Evolutionary conservation across 2,888 invertebrate genomes (phyloP), one percentile per base, ranked within the genome.

Genomic region (Gonocerus acuteangulatus): DNA sequence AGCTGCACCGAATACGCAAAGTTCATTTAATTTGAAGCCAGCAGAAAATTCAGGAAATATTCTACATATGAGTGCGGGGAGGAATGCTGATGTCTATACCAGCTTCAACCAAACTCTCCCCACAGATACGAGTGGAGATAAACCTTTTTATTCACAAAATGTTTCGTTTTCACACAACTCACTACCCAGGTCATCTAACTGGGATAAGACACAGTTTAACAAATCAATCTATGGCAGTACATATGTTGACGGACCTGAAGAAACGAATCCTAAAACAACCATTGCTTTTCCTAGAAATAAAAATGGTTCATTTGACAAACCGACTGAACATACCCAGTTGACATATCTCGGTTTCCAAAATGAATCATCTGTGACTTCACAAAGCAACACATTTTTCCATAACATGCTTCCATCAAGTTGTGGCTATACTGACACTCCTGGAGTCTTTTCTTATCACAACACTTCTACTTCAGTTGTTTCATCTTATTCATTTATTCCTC

Each of bases 331-430:
- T 16, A 34, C 32, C n/a, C 51, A 51, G 32, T 6, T 48, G 1
- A 34, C 34, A 34, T 51, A 51, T 16, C 34, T 51, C 19, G 34
- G 34, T 32, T 51, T 51, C 34, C 51, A 51, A 36, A 51, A 51
- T 21, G 51, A 51, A 34, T n/a, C 27, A 9, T 4, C 51, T 34
- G 36, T 36, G 1, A 18, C 36, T 11, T 11, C 34, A 34, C 16
- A 51, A n/a, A n/a, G 13, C 2, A 51, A 34, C 34, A 19, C 32
- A 0, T 51, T 51, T n/a, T 34, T 51, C 34, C 51, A 51, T 19
- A 51, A 51, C 34, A 19, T 21, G 16, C 36, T 51, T 21, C 51
- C 32, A 18, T 19, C 27, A 4, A 15, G 42, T 22, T 54, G 22
- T 2, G 23, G 54, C 15, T 54, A 39, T 22, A 42, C 19, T 23